Percentiles rank a stretch among this genome's conserved stretches.
These are phyloP conservation scores for Cephonodes hylas DNA, from an alignment of 2,888 invertebrate species.

Conservation along the genomic window DNA sequence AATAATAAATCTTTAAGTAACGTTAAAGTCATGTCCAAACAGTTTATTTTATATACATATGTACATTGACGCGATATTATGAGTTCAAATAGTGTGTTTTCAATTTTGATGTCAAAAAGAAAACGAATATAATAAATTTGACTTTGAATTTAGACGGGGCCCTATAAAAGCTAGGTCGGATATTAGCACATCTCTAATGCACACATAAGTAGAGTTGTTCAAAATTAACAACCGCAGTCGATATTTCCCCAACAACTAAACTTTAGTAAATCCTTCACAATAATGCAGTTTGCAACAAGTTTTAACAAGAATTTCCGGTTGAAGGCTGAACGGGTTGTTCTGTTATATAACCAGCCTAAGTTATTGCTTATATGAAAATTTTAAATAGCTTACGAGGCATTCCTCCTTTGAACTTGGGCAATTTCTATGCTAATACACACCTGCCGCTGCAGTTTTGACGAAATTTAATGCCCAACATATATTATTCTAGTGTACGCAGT, in stretches of 20 bases:
- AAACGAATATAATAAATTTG: no score
- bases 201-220: no score
- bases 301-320: background rate
- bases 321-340: background rate
- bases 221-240: background rate
- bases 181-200: no score
- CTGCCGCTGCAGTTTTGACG: constrained; percentile 4
- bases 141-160: no score
- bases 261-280: background rate
- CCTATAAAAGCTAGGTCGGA: no score
- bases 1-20: no score
- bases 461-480: background rate
- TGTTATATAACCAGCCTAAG: background rate
- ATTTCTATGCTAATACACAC: constrained; percentile 12
- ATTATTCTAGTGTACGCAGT: background rate
- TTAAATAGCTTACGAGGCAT: background rate
- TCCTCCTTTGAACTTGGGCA: background rate
- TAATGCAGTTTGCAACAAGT: constrained; percentile 2
- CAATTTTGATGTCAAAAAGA: no score
- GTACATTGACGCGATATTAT: no score
- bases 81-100: no score
- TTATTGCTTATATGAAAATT: background rate
- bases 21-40: no score
- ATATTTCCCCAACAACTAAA: background rate
- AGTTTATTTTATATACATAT: no score